Conservation (phyloP, 2,888 invertebrate species). For the Homarus gammarus region DNA sequence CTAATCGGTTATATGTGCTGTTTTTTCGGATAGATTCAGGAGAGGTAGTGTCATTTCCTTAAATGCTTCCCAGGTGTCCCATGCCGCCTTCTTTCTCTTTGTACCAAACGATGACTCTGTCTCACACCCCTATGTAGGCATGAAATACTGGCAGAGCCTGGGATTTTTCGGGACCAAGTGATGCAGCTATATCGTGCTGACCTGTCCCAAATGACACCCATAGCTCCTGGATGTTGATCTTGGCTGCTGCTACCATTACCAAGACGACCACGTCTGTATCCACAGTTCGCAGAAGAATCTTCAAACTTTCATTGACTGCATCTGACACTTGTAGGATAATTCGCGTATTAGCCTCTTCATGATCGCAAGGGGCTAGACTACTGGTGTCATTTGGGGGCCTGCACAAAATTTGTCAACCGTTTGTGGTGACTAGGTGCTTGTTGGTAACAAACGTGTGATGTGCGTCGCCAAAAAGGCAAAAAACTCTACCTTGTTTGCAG, state of each 20-base stretch:
- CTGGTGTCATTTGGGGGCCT: slow-evolving; percentile 8
- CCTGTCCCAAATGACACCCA: slow-evolving; percentile 20
- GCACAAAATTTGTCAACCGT: too few relatives aligned
- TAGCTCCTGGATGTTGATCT: too few relatives aligned
- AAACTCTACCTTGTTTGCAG: too few relatives aligned
- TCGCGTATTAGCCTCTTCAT: not conserved
- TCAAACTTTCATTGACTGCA: not conserved
- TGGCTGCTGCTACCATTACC: not conserved
- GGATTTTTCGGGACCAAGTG: slow-evolving; percentile 5
- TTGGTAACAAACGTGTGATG: not conserved
- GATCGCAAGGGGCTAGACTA: not conserved
- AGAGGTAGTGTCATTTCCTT: too few relatives aligned
- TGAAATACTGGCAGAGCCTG: slow-evolving; percentile 25
- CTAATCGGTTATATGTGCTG: too few relatives aligned
- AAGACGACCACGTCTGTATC: slow-evolving; percentile 17
- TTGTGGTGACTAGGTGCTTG: too few relatives aligned
- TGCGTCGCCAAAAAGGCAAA: too few relatives aligned
- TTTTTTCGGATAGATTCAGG: too few relatives aligned
- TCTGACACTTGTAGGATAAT: not conserved
- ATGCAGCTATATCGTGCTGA: slow-evolving; percentile 17
- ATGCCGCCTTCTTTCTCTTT: not conserved
- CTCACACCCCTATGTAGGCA: slow-evolving; percentile 24
- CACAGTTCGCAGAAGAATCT: too few relatives aligned
- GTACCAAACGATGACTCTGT: slow-evolving; percentile 26
- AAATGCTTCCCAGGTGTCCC: slow-evolving; percentile 9